Evolutionary conservation across 2,113 vertebrate genomes (phyloP).

Genomic region (Hirundichthys speculiger): DNA sequence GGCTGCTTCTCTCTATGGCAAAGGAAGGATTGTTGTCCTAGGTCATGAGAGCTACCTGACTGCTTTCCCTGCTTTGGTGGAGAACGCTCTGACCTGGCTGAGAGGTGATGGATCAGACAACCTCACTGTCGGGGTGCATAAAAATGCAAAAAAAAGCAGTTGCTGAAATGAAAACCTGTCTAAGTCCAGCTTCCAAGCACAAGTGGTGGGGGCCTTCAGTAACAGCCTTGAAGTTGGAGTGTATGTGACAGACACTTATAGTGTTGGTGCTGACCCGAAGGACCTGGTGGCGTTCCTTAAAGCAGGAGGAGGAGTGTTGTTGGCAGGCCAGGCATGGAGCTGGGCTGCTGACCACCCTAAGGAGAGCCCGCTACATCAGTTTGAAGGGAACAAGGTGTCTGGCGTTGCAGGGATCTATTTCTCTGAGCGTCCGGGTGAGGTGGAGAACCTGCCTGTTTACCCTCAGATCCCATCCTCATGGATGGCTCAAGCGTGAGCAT

Average conservation of each 20-base stretch:
- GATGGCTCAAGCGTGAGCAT: conserved; percentile 83
- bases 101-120: conserved; percentile 66
- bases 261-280: conserved; percentile 52
- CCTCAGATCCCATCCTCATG: conserved; percentile 85
- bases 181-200: conserved; percentile 42
- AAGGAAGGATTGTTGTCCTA: conserved; percentile 85
- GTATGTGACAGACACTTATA: conserved; percentile 84
- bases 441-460: conserved; percentile 78
- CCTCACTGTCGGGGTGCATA: conserved; percentile 78
- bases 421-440: conserved; percentile 74
- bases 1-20: conserved; percentile 81
- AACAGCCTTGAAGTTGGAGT: conserved; percentile 71
- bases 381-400: conserved; percentile 88
- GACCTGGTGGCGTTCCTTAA: conserved; percentile 84
- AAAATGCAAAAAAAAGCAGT: conserved; percentile 63
- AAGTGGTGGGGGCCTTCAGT: conserved; percentile 64
- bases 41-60: conserved; percentile 85
- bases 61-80: conserved; percentile 78
- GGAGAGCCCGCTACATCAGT: conserved; percentile 80
- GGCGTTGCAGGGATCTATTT: conserved; percentile 89
- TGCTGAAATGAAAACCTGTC: conserved; percentile 77
- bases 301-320: conserved; percentile 85
- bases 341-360: conserved; percentile 80
- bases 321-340: conserved; percentile 87
- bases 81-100: conserved; percentile 87